Evolutionary conservation across 2,113 vertebrate species (phyloP), one percentile per base, ranked within the genome.

Genomic region (Stomatorhinus ivindoensis): DNA sequence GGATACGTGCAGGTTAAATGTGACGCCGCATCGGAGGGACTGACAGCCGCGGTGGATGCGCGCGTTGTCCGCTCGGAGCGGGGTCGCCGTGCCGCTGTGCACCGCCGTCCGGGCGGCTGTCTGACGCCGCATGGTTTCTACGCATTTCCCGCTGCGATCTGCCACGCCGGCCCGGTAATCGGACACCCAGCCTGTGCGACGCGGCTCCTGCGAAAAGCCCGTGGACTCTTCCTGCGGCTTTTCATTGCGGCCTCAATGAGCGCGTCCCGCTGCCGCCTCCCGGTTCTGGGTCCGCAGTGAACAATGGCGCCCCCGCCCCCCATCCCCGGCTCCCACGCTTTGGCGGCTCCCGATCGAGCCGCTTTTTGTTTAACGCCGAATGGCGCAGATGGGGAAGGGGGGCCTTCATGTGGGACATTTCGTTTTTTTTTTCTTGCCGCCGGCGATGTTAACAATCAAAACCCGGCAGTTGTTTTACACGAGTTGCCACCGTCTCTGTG

Each of bases 231-330:
- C 19, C 76, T 82, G 76, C 15, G 42, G 47, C 44, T 48, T 86
- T 86, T 46, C 2, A 86, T 5, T 86, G n/a, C 44, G n/a, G 46
- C 27, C 39, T 17, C 76, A 82, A 42, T 82, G 39, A 82, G 39
- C 13, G 31, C 76, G 31, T 82, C 31, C 31, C 39, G 31, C 31
- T 39, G 39, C 76, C 35, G 27, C 50, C 35, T 31, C 35, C 76
- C 27, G 53, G 19, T 39, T 58, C 94, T 96, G 95, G 95, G 95
- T 96, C 93, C 92, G 92, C 93, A 87, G 91, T 91, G 92, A 93
- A 96, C 95, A 96, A 96, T 95, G 93, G 94, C 61, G 69, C 85
- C 89, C 90, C 91, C 76, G 69, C 69, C 91, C 91, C 87, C 92
- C 92, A 87, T 92, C 91, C 24, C 48, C 89, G 27, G 31, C 90